Percentiles rank a stretch among this genome's conserved stretches.
Evolutionary conservation across 2,797 vertebrate species (phyloP).

Genomic region (Cetoscarus ocellatus): DNA sequence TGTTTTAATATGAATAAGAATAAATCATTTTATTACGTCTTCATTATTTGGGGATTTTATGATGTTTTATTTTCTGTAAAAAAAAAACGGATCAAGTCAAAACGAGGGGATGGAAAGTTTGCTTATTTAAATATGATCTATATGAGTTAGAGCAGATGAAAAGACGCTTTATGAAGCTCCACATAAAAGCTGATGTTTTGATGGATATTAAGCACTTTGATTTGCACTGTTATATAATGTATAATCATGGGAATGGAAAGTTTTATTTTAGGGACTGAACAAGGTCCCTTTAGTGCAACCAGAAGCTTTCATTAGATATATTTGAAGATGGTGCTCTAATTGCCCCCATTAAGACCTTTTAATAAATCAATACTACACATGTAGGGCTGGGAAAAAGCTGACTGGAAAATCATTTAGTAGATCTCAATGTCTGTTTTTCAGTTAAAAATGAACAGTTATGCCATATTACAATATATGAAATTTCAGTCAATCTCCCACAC

Average conservation of each 20-base stretch:
- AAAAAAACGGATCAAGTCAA: no score
- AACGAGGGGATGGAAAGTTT: no score
- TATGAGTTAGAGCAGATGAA: not conserved
- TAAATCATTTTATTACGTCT: constrained; percentile 57
- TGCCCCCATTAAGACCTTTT: not conserved
- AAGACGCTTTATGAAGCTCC: not conserved
- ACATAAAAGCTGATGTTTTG: not conserved
- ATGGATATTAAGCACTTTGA: constrained; percentile 6
- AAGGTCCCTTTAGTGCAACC: constrained; percentile 10
- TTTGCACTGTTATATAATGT: constrained; percentile 3
- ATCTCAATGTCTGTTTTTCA: no score
- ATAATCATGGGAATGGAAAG: not conserved
- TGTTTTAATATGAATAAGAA: constrained; percentile 51
- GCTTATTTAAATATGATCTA: no score
- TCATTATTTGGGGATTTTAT: no score
- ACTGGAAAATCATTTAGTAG: no score
- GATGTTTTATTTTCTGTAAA: no score
- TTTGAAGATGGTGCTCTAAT: not conserved
- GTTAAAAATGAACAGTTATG: no score
- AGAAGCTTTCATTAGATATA: constrained; percentile 2
- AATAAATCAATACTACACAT: not conserved
- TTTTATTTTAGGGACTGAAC: constrained; percentile 14
- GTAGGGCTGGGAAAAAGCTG: no score
- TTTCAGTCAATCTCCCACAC: no score
- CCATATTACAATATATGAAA: no score